Evolutionary conservation across 1,140 invertebrate species (phyloP).

Genomic region (Trichoplusia ni): DNA sequence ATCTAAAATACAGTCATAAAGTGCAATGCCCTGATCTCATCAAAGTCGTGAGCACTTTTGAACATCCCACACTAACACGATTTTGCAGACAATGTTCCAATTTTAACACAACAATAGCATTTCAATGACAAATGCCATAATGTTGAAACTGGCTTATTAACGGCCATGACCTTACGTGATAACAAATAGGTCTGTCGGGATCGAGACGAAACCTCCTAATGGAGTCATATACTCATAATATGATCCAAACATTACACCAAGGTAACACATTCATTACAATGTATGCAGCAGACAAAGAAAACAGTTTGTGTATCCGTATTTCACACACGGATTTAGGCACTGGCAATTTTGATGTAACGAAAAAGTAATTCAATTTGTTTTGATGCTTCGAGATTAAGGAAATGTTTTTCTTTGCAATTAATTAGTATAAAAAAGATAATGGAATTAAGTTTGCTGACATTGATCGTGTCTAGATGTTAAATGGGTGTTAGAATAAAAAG

Average conservation of each 20-base stretch:
- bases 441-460: too few relatives aligned
- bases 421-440: too few relatives aligned
- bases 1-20: neutral
- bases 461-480: too few relatives aligned
- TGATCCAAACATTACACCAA: constrained; percentile 51
- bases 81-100: constrained; percentile 31
- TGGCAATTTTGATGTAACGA: neutral
- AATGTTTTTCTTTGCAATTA: neutral
- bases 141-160: constrained; percentile 31
- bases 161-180: constrained; percentile 57
- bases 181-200: constrained; percentile 62
- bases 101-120: constrained; percentile 30
- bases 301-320: constrained; percentile 6
- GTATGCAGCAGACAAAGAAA: constrained; percentile 40
- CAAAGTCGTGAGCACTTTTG: neutral
- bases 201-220: constrained; percentile 44
- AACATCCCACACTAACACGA: neutral
- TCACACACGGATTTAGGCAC: neutral
- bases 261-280: constrained; percentile 51
- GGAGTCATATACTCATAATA: constrained; percentile 40
- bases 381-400: neutral
- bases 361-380: neutral
- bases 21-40: constrained; percentile 11
- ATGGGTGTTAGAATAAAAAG: too few relatives aligned
- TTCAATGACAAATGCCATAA: constrained; percentile 35